Percentiles rank a stretch among this genome's conserved stretches.
Evolutionary conservation across 2,113 vertebrate species (phyloP).

Genomic region (Lynx canadensis): DNA sequence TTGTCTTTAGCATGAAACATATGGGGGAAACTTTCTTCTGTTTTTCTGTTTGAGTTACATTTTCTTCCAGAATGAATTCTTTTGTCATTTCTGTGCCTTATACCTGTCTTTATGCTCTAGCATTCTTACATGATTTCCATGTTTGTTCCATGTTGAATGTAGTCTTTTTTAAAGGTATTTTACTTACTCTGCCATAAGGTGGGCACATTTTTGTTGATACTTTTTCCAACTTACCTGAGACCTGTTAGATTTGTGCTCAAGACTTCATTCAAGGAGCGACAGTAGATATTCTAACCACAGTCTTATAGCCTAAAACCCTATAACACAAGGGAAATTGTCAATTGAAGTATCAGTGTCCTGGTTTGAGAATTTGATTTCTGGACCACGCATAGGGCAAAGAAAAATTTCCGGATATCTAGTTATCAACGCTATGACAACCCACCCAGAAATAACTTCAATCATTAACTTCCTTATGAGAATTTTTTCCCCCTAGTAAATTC

Average conservation of each 20-base stretch:
- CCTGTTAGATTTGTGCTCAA: not conserved
- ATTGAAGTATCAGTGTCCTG: not conserved
- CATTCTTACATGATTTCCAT: not conserved
- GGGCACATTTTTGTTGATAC: not conserved
- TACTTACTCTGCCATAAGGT: not conserved
- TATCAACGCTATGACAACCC: not conserved
- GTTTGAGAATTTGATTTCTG: not conserved
- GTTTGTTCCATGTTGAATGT: not conserved
- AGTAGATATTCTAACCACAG: not conserved
- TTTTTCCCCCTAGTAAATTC: not conserved
- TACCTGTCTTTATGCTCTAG: not conserved
- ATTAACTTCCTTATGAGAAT: not conserved
- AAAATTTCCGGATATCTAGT: not conserved
- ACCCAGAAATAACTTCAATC: not conserved
- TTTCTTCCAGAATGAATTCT: not conserved
- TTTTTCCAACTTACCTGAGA: not conserved
- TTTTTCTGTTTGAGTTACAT: not conserved
- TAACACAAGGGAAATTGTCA: not conserved
- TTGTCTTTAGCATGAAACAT: not conserved
- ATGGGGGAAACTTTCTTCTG: not conserved
- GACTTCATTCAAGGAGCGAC: not conserved
- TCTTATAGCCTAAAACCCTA: not conserved
- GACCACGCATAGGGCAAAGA: not conserved
- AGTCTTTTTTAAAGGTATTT: not conserved
- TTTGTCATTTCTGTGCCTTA: not conserved